Percentiles rank a stretch among this genome's conserved stretches.
Evolutionary conservation across 2,888 invertebrate genomes (phyloP).

Genomic region (Drosophila putrida): DNA sequence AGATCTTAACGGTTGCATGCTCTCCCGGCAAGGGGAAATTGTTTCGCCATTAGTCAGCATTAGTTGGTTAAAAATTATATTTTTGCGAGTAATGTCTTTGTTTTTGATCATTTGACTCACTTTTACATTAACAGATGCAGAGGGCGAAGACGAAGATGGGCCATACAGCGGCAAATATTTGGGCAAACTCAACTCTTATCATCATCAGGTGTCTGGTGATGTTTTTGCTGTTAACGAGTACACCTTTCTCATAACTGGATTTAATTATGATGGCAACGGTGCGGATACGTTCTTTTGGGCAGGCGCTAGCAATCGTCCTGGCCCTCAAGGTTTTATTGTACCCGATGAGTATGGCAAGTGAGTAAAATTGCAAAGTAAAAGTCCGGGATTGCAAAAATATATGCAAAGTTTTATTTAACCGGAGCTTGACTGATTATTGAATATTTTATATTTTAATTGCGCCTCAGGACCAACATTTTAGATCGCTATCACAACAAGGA

Average conservation of each 20-base stretch:
- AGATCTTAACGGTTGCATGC: conserved; percentile 10
- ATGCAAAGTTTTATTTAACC: background rate
- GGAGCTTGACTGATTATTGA: background rate
- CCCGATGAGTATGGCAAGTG: conserved; percentile 95
- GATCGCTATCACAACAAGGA: conserved; percentile 94
- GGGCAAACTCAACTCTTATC: conserved; percentile 95
- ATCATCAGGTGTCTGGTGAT: conserved; percentile 95
- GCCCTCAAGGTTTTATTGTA: conserved; percentile 96
- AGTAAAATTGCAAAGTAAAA: conserved; percentile 74
- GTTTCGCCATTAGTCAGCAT: conserved; percentile 60
- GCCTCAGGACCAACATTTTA: conserved; percentile 91
- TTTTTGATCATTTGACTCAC: background rate
- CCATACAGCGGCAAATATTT: conserved; percentile 92
- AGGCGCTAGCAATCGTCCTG: conserved; percentile 94
- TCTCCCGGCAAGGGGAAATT: conserved; percentile 40
- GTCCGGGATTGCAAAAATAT: background rate
- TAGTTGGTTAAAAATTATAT: conserved; percentile 24
- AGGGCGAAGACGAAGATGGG: conserved; percentile 89
- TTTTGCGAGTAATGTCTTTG: background rate
- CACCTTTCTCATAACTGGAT: conserved; percentile 91
- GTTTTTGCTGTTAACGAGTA: conserved; percentile 95
- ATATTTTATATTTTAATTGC: background rate
- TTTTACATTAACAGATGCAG: conserved; percentile 43
- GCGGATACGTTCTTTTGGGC: conserved; percentile 97
- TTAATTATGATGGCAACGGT: conserved; percentile 96